Conservation (phyloP, 2,888 invertebrate species). For the Ennomos fuscantarius region DNA sequence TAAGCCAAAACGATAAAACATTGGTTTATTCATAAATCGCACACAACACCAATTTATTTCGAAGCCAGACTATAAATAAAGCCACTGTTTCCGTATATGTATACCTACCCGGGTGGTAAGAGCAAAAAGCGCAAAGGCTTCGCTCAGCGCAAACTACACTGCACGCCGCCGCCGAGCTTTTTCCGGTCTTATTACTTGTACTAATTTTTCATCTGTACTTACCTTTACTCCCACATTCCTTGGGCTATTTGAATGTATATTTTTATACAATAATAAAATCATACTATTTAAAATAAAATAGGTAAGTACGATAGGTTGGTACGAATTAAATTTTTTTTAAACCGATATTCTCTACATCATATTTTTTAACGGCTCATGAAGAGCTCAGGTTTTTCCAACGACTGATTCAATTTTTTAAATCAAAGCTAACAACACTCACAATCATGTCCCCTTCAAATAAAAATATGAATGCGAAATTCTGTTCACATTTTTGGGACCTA, state of each 20-base stretch:
- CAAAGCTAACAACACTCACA: no score
- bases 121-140: slow-evolving; percentile 39
- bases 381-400: no score
- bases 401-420: no score
- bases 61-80: slow-evolving; percentile 56
- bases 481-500: no score
- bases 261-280: no score
- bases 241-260: not conserved
- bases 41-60: slow-evolving; percentile 43
- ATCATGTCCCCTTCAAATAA: no score
- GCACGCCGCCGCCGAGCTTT: slow-evolving; percentile 20
- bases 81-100: slow-evolving; percentile 48
- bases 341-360: no score
- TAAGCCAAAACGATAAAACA: slow-evolving; percentile 28
- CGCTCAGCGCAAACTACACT: slow-evolving; percentile 28
- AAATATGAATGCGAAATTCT: no score
- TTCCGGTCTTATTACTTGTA: slow-evolving; percentile 5
- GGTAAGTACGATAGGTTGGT: no score
- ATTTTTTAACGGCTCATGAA: no score
- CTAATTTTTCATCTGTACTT: not conserved
- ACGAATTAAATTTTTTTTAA: no score
- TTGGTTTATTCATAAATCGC: slow-evolving; percentile 40
- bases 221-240: not conserved
- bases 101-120: slow-evolving; percentile 39
- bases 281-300: no score